These are phyloP conservation scores for Spodoptera frugiperda DNA, from an alignment of 1,140 invertebrate genomes.

Conservation along the genomic window DNA sequence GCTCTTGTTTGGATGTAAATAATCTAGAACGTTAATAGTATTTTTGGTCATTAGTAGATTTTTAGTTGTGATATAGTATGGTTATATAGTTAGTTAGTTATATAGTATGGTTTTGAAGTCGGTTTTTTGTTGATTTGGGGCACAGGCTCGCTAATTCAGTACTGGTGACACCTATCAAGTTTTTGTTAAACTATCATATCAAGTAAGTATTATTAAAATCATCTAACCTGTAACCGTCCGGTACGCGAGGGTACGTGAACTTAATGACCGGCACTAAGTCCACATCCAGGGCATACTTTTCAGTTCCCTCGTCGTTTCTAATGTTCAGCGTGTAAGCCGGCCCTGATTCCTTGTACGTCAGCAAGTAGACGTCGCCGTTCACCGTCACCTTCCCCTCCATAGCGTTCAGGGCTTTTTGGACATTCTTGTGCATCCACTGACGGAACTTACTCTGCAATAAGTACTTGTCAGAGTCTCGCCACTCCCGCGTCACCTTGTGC, in stretches of 20 bases:
- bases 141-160: too few species aligned
- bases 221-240: slow-evolving; percentile 68
- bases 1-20: too few species aligned
- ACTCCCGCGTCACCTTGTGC: slow-evolving; percentile 71
- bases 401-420: slow-evolving; percentile 65
- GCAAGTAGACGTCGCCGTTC: slow-evolving; percentile 65
- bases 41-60: too few species aligned
- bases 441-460: slow-evolving; percentile 81
- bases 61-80: too few species aligned
- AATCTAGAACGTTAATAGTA: too few species aligned
- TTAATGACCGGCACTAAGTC: slow-evolving; percentile 84
- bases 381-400: slow-evolving; percentile 62
- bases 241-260: slow-evolving; percentile 71
- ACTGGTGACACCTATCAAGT: too few species aligned
- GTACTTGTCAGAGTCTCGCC: slow-evolving; percentile 71
- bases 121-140: too few species aligned
- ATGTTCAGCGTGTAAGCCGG: slow-evolving; percentile 84
- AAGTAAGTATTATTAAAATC: too few species aligned
- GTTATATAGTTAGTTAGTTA: too few species aligned
- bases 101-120: too few species aligned
- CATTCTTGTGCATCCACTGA: slow-evolving; percentile 76
- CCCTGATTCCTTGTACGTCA: slow-evolving; percentile 75
- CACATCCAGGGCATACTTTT: slow-evolving; percentile 69
- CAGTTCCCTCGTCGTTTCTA: slow-evolving; percentile 46
- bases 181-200: too few species aligned